Base-by-base conservation (phyloP, 2,888 invertebrate genomes). In the Cosmia pyralina region DNA sequence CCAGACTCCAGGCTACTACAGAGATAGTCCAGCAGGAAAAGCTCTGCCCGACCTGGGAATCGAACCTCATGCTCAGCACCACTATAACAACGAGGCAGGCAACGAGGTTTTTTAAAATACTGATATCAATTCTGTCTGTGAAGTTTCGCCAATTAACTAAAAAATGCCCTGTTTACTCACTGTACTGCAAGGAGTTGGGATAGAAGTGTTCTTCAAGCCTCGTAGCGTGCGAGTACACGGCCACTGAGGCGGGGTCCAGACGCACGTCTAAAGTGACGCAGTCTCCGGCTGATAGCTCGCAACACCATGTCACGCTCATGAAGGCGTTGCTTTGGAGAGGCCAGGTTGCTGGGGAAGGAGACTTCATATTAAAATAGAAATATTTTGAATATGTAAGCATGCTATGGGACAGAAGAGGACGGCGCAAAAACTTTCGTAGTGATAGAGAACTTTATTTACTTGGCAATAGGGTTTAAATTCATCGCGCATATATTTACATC, bases 161-260 rank as follows among this genome's bases (percentile, higher is more conserved):
- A 28, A 44, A 11, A 10, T 0, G 11, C 0, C 10, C 22, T 60
- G 3, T 4, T 13, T 63, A 96, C 97, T 96, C 93, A 98, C 98
- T 97, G 89, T 98, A 98, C 65, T 97, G 97, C 78, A 98, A 91
- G 0, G 99, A 97, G 80, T 98, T 97, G 0, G 99, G 98, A 90
- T 97, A 98, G 92, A 98, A 98, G 90, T 98, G 98, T 88, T 98
- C 98, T 89, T 99, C 98, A 0, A 98, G 96, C 6, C 97, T 94
- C 44, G 97, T 97, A 55, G 97, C 96, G 22, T 97, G 97, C 52
- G 96, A 95, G 90, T 97, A 98, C 2, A 97, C 96, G 7, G 95
- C 92, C 2, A 98, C 92, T 0, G 97, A 96, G 59, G 94, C 91
- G 2, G 96, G 92, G 75, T 97, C 94, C 4, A 98, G 92, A 7